These are phyloP conservation scores for Beris morrisii DNA, from an alignment of 2,888 invertebrate species.

Conservation along the genomic window DNA sequence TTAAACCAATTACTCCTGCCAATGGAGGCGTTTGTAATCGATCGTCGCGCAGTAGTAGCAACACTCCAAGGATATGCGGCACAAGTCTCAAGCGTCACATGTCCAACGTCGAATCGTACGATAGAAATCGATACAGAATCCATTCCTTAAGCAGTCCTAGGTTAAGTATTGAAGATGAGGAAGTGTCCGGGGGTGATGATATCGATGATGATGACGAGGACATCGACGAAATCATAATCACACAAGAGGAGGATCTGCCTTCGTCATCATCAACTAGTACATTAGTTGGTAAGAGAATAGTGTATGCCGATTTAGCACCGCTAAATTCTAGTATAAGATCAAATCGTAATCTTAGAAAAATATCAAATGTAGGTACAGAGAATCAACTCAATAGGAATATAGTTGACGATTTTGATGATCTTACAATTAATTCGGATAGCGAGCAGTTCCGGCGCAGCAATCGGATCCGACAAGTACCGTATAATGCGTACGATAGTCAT, in stretches of 20 bases:
- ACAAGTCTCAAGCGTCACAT: slow-evolving; percentile 44
- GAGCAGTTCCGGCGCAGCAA: slow-evolving; percentile 36
- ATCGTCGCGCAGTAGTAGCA: slow-evolving; percentile 15
- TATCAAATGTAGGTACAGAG: not conserved
- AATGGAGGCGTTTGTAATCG: slow-evolving; percentile 28
- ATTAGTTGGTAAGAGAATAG: slow-evolving; percentile 39
- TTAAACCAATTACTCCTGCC: slow-evolving; percentile 54
- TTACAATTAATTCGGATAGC: slow-evolving; percentile 37
- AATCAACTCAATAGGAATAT: slow-evolving; percentile 7
- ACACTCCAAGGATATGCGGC: slow-evolving; percentile 43
- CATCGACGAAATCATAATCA: slow-evolving; percentile 48
- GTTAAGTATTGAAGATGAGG: slow-evolving; percentile 8
- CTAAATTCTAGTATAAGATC: slow-evolving; percentile 2
- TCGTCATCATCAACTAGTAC: slow-evolving; percentile 44
- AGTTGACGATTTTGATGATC: slow-evolving; percentile 35
- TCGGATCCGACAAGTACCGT: not conserved
- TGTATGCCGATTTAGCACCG: slow-evolving; percentile 56
- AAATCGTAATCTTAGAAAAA: slow-evolving; percentile 10
- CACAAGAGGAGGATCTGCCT: slow-evolving; percentile 34
- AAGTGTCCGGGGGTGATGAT: slow-evolving; percentile 12
- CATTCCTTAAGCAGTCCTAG: slow-evolving; percentile 23
- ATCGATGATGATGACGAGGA: slow-evolving; percentile 46
- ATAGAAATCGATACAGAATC: slow-evolving; percentile 38
- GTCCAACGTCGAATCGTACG: slow-evolving; percentile 44
- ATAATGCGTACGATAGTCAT: not conserved